phyloP scores from a whole-genome alignment of 1,140 invertebrate genomes.

The Drosophila willistoni region DNA sequence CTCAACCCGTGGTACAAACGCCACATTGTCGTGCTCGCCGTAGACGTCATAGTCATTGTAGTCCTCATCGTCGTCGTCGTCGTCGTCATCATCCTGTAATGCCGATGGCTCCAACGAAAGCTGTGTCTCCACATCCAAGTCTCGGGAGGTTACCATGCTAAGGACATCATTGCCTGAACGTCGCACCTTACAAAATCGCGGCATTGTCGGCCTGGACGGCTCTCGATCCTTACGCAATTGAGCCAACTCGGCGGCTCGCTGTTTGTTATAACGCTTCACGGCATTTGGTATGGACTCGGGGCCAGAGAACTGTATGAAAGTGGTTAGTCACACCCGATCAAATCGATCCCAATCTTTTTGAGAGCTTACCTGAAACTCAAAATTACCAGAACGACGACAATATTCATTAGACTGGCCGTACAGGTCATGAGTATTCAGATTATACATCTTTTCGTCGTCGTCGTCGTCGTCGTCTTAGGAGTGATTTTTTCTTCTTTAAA shows the following conservation, averaged over 20 bases:
- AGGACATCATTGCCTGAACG: constrained; percentile 45
- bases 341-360: background rate
- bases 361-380: constrained; percentile 67
- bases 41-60: background rate
- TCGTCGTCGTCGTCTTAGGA: too few species aligned
- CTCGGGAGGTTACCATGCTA: constrained; percentile 51
- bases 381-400: constrained; percentile 19
- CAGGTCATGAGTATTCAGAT: constrained; percentile 33
- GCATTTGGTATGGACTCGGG: constrained; percentile 62
- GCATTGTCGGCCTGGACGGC: constrained; percentile 16
- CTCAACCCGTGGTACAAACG: background rate
- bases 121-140: constrained; percentile 63
- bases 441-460: constrained; percentile 15
- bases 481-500: background rate
- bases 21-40: too few species aligned
- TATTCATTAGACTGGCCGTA: constrained; percentile 23
- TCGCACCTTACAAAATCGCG: constrained; percentile 62
- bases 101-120: constrained; percentile 36
- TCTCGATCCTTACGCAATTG: constrained; percentile 32
- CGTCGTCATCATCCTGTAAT: background rate
- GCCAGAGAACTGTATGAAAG: constrained; percentile 46
- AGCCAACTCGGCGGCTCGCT: constrained; percentile 60
- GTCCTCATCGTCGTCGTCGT: background rate
- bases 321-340: too few species aligned
- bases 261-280: constrained; percentile 55